phyloP scores from a whole-genome alignment of 2,113 vertebrate genomes.

The Notarius quadriscutis region DNA sequence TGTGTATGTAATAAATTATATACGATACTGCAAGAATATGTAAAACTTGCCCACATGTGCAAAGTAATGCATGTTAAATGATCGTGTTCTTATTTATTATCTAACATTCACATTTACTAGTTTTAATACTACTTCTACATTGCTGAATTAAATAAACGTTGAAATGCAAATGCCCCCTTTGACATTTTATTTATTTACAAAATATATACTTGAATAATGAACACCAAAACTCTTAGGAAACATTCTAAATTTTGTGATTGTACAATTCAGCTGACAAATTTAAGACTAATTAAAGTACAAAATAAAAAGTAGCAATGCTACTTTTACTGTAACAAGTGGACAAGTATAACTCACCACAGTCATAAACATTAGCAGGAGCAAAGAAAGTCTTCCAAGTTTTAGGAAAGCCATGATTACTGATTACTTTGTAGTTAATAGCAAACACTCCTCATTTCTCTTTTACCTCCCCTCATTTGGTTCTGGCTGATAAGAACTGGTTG shows the following conservation, averaged over 20 bases:
- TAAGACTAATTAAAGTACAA: background rate
- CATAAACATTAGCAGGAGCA: slow-evolving; percentile 39
- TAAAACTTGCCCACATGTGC: background rate
- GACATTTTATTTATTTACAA: background rate
- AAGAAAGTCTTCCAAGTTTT: slow-evolving; percentile 20
- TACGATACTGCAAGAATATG: background rate
- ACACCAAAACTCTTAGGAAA: background rate
- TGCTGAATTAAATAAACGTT: background rate
- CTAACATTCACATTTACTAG: background rate
- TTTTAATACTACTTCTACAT: background rate
- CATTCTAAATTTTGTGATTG: background rate
- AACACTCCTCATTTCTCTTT: background rate
- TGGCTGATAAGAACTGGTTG: background rate
- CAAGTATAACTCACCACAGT: slow-evolving; percentile 36
- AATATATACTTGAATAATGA: background rate
- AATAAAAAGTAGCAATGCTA: background rate
- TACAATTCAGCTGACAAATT: background rate
- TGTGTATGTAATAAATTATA: background rate
- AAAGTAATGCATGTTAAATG: background rate
- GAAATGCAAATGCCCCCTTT: background rate
- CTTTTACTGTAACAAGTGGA: background rate
- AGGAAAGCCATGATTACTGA: slow-evolving; percentile 33
- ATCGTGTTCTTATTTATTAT: background rate
- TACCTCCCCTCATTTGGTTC: background rate
- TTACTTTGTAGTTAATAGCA: background rate